Evolutionary conservation across 2,888 invertebrate species (phyloP), one percentile per base, ranked within the genome.

Genomic region (Ophonus ardosiacus): DNA sequence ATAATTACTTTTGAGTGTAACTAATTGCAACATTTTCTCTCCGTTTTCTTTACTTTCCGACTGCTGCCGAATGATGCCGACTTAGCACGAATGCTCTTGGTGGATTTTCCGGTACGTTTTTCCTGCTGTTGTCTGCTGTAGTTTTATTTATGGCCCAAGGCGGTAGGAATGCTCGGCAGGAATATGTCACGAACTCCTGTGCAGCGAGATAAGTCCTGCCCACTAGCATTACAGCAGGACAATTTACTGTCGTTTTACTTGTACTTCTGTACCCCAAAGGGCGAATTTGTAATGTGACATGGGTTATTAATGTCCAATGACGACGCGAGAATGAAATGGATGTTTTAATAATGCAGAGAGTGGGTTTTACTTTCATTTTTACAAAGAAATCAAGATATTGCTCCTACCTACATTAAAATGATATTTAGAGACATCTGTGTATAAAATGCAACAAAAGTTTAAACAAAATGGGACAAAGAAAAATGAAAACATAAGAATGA

Each of bases 201-300:
- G 51, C 43, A 43, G 68, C 68, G 51, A 74, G 71, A 74, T 74
- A 74, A 74, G 71, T 43, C 71, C 71, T 18, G 71, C 71, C 71
- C 71, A 74, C 38, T 68, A 38, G 68, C 40, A 68, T 40, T 68
- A 68, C 43, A 74, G 71, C 71, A 74, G 71, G 43, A 74, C 71
- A 74, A 74, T 74, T 74, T 74, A 74, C 43, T 74, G 71, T 15
- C 43, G 71, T 74, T 74, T 74, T 74, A 74, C 71, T 74, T 74
- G 71, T 74, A 43, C 21, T 74, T 74, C 15, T 43, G 43, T 68
- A 10, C 68, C 38, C 68, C 7, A 31, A 31, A 68, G 68, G 68
- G 68, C 31, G 68, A 31, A 68, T 68, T 68, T 31, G 38, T 68
- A 68, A 68, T 68, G 68, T 24, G 68, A 68, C 68, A 68, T 68